phyloP scores from a whole-genome alignment of 92 coral and sea anemone genomes.

The Virgularia gustaviana region DNA sequence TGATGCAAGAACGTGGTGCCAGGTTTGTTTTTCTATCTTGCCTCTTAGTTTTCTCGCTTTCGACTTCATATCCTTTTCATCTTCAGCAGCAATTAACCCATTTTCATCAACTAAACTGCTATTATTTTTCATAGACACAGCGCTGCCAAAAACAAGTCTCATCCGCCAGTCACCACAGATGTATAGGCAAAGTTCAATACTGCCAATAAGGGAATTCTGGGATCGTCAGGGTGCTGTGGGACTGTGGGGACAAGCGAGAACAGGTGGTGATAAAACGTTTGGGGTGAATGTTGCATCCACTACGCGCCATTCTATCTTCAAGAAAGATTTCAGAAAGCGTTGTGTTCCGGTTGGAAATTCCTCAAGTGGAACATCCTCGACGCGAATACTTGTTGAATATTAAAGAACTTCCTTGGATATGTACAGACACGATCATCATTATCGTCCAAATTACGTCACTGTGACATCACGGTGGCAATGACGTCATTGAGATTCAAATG shows the following conservation, averaged over 20 bases:
- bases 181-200: background rate
- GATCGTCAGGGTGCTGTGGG: too few species aligned
- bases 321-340: background rate
- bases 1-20: constrained; percentile 33
- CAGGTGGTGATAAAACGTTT: too few species aligned
- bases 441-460: too few species aligned
- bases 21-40: constrained; percentile 13
- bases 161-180: constrained; percentile 12
- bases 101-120: background rate
- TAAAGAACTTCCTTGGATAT: too few species aligned
- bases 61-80: background rate
- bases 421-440: too few species aligned
- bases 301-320: too few species aligned
- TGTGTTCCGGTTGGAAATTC: background rate
- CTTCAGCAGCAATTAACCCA: background rate
- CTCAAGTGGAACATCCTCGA: background rate
- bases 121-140: background rate
- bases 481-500: too few species aligned
- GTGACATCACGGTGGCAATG: too few species aligned
- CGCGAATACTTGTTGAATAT: too few species aligned
- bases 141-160: constrained; percentile 14
- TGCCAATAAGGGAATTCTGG: background rate
- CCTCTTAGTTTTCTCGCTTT: background rate
- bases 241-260: too few species aligned
- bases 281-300: too few species aligned